Evolutionary conservation across 2,888 invertebrate genomes (phyloP).

Genomic region (Pyrocoelia pectoralis): DNA sequence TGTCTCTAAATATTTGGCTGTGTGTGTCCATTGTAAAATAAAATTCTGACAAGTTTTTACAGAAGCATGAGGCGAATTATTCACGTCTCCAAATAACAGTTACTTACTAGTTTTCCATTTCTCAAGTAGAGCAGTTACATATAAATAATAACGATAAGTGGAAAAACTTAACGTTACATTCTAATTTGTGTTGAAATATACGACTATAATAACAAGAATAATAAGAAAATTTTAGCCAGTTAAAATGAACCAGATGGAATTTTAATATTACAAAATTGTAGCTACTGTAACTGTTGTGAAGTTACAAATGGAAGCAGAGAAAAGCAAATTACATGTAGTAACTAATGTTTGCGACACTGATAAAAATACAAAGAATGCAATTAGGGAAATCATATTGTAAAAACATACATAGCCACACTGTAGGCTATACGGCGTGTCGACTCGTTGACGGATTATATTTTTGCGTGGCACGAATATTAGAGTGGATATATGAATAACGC

Average conservation of each 20-base stretch:
- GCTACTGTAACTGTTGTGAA: constrained; percentile 23
- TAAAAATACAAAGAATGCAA: constrained; percentile 46
- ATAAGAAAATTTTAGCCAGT: constrained; percentile 17
- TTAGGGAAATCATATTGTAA: constrained; percentile 46
- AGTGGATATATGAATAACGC: constrained; percentile 49
- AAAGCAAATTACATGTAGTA: constrained; percentile 39
- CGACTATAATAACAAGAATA: constrained; percentile 9
- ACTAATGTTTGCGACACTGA: constrained; percentile 45
- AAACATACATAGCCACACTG: constrained; percentile 48
- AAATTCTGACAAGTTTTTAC: too few species aligned
- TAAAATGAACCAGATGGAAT: constrained; percentile 25
- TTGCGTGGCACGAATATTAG: constrained; percentile 49
- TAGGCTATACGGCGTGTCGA: constrained; percentile 44
- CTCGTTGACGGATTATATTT: constrained; percentile 51
- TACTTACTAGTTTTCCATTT: too few species aligned
- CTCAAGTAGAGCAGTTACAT: too few species aligned
- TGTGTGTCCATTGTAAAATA: too few species aligned
- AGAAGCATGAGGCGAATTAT: too few species aligned
- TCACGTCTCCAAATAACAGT: too few species aligned
- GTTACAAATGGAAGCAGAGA: constrained; percentile 19
- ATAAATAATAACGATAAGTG: not conserved
- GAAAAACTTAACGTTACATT: constrained; percentile 9
- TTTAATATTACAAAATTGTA: constrained; percentile 34
- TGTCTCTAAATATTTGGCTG: too few species aligned
- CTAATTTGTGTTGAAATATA: constrained; percentile 13